These are phyloP conservation scores for Acleris literana DNA, from an alignment of 2,888 invertebrate species.

Conservation along the genomic window DNA sequence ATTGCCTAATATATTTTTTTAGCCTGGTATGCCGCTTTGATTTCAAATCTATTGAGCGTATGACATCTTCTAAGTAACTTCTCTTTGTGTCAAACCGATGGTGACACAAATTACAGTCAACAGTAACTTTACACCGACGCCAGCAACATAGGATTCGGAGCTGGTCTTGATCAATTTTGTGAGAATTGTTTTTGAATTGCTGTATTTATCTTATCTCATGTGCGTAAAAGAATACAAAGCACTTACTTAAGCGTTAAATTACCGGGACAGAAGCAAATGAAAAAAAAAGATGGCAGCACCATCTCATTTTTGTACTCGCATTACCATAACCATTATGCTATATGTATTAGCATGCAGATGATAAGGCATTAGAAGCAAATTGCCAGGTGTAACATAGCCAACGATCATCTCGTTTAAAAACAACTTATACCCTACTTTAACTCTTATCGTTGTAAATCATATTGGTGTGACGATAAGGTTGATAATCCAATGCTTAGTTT, in stretches of 20 bases:
- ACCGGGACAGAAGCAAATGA: neutral
- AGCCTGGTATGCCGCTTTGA: neutral
- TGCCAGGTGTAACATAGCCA: slow-evolving; percentile 19
- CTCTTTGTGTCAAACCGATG: neutral
- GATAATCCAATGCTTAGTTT: neutral
- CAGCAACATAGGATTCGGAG: too few relatives aligned
- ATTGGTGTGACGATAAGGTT: neutral
- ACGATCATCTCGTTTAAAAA: neutral
- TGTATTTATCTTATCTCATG: neutral
- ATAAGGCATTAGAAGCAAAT: slow-evolving; percentile 19
- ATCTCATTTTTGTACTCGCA: neutral
- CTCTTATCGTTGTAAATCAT: neutral
- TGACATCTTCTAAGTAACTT: neutral
- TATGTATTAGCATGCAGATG: slow-evolving; percentile 9
- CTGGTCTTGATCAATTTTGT: too few relatives aligned
- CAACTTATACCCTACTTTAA: neutral
- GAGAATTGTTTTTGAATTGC: too few relatives aligned
- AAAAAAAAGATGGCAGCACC: neutral
- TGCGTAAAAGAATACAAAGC: neutral
- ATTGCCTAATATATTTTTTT: neutral
- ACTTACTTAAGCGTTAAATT: neutral
- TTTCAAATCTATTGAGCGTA: neutral
- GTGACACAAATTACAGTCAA: neutral
- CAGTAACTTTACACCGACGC: too few relatives aligned
- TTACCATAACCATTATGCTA: neutral